Conservation (phyloP, 2,888 invertebrate species). For the Drosophila pseudotalamancana region DNA sequence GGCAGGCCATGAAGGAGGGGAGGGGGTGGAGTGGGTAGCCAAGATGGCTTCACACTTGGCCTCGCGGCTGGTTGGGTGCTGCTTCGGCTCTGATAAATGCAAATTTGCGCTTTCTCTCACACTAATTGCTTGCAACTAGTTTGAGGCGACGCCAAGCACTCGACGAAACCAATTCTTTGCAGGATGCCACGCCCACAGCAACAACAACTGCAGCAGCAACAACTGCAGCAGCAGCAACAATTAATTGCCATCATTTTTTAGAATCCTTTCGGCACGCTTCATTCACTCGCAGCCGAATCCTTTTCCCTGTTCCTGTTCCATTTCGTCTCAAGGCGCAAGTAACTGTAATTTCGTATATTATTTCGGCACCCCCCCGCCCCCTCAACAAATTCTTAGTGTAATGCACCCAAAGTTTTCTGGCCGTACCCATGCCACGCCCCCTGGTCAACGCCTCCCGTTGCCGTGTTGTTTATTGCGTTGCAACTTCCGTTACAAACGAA, state of each 20-base stretch:
- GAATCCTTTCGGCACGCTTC: constrained; percentile 67
- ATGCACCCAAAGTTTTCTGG: constrained; percentile 54
- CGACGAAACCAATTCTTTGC: neutral
- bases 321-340: constrained; percentile 39
- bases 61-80: neutral
- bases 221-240: constrained; percentile 50
- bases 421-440: constrained; percentile 39
- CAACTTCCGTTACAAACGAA: constrained; percentile 77
- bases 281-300: constrained; percentile 36
- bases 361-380: constrained; percentile 43
- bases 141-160: constrained; percentile 7
- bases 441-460: constrained; percentile 35
- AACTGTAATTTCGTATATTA: constrained; percentile 47
- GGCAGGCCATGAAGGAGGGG: neutral
- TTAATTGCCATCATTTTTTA: constrained; percentile 71
- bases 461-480: constrained; percentile 74
- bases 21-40: too few species aligned
- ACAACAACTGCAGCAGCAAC: constrained; percentile 20
- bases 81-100: constrained; percentile 39
- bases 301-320: neutral
- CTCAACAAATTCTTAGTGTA: constrained; percentile 57
- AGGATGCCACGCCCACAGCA: constrained; percentile 35
- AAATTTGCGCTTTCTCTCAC: constrained; percentile 35
- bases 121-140: constrained; percentile 51
- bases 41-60: too few species aligned